Conservation (phyloP, 1,140 invertebrate genomes). For the Rhopalosiphum maidis region DNA sequence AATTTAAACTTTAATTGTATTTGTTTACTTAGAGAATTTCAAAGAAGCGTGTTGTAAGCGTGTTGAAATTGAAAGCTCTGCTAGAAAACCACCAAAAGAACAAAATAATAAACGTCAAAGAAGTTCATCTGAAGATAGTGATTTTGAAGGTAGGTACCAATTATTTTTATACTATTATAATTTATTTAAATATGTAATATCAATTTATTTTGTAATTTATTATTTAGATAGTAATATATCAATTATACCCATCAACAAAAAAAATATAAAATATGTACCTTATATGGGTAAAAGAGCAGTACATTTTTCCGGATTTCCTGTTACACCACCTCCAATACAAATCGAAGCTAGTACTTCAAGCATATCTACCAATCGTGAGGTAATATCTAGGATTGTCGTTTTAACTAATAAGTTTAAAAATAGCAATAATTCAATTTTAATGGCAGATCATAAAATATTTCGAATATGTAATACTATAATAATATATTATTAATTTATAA, state of each 20-base stretch:
- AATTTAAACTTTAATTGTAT: neutral
- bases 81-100: neutral
- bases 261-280: no score
- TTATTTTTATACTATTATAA: neutral
- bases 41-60: neutral
- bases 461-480: no score
- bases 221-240: neutral
- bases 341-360: no score
- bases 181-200: neutral
- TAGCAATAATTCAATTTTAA: no score
- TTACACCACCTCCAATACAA: no score
- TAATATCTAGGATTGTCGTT: no score
- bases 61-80: neutral
- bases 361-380: no score
- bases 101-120: neutral
- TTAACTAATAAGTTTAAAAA: no score
- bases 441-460: no score
- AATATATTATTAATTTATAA: no score
- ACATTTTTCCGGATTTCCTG: no score
- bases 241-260: neutral
- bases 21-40: neutral
- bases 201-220: neutral
- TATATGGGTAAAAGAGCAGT: no score
- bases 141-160: neutral
- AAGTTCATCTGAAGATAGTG: neutral